These are phyloP conservation scores for Orestias chungarensis DNA, from an alignment of 2,797 vertebrate species.

Conservation along the genomic window DNA sequence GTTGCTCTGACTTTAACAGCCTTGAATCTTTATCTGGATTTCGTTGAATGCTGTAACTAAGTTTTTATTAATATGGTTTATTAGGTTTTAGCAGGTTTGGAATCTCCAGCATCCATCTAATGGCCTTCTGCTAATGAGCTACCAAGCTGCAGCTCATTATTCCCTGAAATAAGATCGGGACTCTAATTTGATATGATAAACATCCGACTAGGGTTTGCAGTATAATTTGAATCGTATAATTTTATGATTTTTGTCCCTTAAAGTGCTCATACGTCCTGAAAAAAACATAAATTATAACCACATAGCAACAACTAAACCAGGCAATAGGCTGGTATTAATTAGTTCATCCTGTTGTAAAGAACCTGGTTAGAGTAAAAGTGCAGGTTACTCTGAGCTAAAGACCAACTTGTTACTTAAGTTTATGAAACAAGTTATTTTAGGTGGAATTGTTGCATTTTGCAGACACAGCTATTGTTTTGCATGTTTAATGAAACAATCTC, in stretches of 20 bases:
- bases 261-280: too few relatives aligned
- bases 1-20: background rate
- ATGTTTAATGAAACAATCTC: background rate
- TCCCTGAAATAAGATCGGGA: background rate
- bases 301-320: background rate
- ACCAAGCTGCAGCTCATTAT: too few relatives aligned
- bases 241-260: too few relatives aligned
- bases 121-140: background rate
- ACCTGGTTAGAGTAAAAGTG: background rate
- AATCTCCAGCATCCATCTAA: background rate
- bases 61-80: background rate
- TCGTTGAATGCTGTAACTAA: background rate
- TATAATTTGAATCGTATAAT: background rate
- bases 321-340: background rate
- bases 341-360: background rate
- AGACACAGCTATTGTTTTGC: background rate
- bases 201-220: background rate
- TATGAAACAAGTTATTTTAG: background rate
- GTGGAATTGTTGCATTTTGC: background rate
- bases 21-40: background rate
- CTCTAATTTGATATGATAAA: background rate
- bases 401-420: background rate
- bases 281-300: background rate
- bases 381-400: background rate
- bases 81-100: too few relatives aligned